Evolutionary conservation across 2,888 invertebrate species (phyloP).

Genomic region (Drosophila emarginata): DNA sequence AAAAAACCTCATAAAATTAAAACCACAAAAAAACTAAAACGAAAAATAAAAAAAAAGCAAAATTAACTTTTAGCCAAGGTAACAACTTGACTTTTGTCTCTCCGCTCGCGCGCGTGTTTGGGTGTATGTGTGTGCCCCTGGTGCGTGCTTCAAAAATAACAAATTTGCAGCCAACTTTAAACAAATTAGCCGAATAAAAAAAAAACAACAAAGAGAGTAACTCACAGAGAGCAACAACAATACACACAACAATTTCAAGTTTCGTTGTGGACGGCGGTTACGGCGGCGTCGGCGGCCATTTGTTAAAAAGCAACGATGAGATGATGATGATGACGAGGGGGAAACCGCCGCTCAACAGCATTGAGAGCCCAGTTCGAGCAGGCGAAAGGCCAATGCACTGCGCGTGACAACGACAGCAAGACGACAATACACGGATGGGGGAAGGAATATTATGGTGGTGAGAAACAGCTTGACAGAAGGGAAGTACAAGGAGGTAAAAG

Average conservation of each 20-base stretch:
- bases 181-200: conserved; percentile 60
- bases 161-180: conserved; percentile 66
- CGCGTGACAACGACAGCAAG: conserved; percentile 15
- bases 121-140: conserved; percentile 19
- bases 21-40: conserved; percentile 20
- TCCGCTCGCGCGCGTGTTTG: conserved; percentile 4
- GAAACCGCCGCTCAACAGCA: conserved; percentile 68
- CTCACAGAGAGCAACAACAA: conserved; percentile 46
- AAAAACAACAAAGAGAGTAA: conserved; percentile 32
- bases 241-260: conserved; percentile 62
- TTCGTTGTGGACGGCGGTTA: conserved; percentile 43
- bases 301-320: conserved; percentile 42
- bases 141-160: conserved; percentile 53
- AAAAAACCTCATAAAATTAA: conserved; percentile 31
- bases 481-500: conserved; percentile 19
- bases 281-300: conserved; percentile 51
- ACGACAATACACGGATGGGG: conserved; percentile 13
- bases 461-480: background rate
- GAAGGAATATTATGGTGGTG: conserved; percentile 14
- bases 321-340: conserved; percentile 22
- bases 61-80: conserved; percentile 48
- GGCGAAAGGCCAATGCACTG: conserved; percentile 72
- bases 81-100: conserved; percentile 46
- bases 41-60: conserved; percentile 27
- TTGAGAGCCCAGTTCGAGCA: conserved; percentile 58